Evolutionary conservation across 2,888 invertebrate genomes (phyloP).

Genomic region (Erynnis tages): DNA sequence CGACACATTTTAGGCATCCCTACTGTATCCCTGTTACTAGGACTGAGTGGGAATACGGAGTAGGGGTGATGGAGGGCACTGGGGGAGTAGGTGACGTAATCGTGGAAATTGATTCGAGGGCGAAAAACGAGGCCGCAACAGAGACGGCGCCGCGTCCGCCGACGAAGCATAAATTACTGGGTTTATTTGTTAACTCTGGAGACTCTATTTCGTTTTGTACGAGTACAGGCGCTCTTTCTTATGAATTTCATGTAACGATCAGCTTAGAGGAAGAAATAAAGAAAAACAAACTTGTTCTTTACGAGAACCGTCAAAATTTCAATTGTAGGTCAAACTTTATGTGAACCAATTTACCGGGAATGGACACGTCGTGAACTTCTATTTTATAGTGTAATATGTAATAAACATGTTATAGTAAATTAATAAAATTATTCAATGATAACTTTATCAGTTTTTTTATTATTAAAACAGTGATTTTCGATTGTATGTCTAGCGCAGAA

Average conservation of each 20-base stretch:
- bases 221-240: background rate
- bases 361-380: background rate
- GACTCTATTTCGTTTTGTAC: conserved; percentile 5
- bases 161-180: conserved; percentile 67
- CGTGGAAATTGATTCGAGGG: conserved; percentile 74
- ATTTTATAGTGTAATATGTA: background rate
- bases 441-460: background rate
- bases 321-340: conserved; percentile 2
- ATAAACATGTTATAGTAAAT: background rate
- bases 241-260: conserved; percentile 14
- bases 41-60: conserved; percentile 34
- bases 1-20: too few relatives aligned
- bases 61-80: conserved; percentile 8
- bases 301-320: background rate
- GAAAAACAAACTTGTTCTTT: conserved; percentile 10
- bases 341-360: background rate
- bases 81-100: conserved; percentile 63
- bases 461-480: conserved; percentile 6
- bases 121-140: conserved; percentile 72
- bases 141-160: conserved; percentile 60
- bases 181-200: conserved; percentile 57
- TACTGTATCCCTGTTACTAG: conserved; percentile 53
- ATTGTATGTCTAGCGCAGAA: conserved; percentile 5
- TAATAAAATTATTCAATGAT: background rate
- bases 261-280: background rate